Percentiles rank a stretch among this genome's conserved stretches.
phyloP scores from a whole-genome alignment of 2,113 vertebrate genomes.

The Macroglossus sobrinus region DNA sequence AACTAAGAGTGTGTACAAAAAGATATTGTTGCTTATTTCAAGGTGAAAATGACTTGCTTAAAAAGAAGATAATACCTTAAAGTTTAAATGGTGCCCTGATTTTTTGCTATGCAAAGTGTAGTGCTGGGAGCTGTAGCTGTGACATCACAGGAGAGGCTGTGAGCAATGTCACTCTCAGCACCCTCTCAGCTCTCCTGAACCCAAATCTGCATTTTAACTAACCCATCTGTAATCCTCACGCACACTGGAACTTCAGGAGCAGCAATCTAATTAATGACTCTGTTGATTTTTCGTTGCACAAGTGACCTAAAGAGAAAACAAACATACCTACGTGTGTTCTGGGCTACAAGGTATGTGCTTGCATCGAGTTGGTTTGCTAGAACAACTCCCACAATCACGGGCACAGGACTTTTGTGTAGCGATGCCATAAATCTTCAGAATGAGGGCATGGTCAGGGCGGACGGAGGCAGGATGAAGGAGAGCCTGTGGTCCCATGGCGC shows the following conservation, averaged over 20 bases:
- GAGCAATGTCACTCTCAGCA: not conserved
- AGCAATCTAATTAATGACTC: slow-evolving; percentile 8
- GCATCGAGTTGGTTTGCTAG: not conserved
- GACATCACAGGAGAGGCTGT: not conserved
- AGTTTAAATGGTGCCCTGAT: not conserved
- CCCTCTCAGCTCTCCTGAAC: not conserved
- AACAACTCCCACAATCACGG: not conserved
- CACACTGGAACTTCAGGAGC: not conserved
- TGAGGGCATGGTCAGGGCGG: slow-evolving; percentile 35
- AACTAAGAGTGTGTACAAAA: not conserved
- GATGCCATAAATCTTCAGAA: slow-evolving; percentile 53
- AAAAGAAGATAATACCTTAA: not conserved
- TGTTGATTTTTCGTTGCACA: slow-evolving; percentile 4
- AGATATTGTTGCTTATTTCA: not conserved
- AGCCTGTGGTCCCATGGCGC: not conserved
- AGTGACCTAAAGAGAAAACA: slow-evolving; percentile 45
- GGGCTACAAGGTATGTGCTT: not conserved
- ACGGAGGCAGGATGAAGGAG: slow-evolving; percentile 32
- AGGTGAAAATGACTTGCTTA: not conserved
- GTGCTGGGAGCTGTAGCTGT: rapidly evolving
- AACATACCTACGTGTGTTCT: not conserved
- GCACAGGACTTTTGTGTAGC: not conserved
- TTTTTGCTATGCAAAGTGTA: not conserved
- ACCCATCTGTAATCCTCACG: not conserved
- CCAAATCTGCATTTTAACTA: not conserved